Evolutionary conservation across 2,113 vertebrate genomes (phyloP), one percentile per base, ranked within the genome.

Genomic region (Neotragus moschatus): DNA sequence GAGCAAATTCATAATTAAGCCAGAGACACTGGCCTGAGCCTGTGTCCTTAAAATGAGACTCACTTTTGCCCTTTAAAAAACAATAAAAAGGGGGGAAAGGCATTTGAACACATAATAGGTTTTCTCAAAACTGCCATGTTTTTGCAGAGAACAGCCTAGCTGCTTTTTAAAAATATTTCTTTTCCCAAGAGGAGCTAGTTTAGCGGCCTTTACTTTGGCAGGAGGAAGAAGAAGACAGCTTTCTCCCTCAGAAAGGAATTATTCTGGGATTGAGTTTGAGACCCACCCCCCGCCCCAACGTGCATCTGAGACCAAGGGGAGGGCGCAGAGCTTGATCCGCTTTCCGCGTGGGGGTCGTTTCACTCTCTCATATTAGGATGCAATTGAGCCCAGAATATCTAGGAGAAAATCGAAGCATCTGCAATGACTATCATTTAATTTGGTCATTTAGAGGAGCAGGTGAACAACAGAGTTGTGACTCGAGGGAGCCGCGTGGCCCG

Each of bases 121-220:
- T 95, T 94, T 92, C 91, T 91, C 91, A 96, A 96, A 97, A 95
- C 97, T 98, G 97, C 90, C 96, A 91, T 96, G 80, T 97, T 97
- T 77, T 91, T 90, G n/a, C 82, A 88, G 45, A 96, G 43, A 96
- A 66, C 90, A 94, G 60, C 60, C 56, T 25, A 70, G 77, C 60
- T 96, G 82, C 77, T 60, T 91, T 84, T 47, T 6, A 80, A 85
- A 95, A 61, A 58, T 36, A 80, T 47, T 86, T 94, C 33, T 90
- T 25, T 28, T 63, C 75, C 85, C 51, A 49, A 96, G 43, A 81
- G n/a, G 30, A 94, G 90, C 85, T 91, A 60, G 45, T 84, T 95
- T 94, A 96, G 39, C 75, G 95, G 85, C 51, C 77, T 96, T 96
- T 95, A 84, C 90, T 15, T 96, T 90, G 82, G 39, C 39, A 13